Evolutionary conservation across 2,888 invertebrate genomes (phyloP), one percentile per base, ranked within the genome.

Genomic region (Physocephala rufipes): DNA sequence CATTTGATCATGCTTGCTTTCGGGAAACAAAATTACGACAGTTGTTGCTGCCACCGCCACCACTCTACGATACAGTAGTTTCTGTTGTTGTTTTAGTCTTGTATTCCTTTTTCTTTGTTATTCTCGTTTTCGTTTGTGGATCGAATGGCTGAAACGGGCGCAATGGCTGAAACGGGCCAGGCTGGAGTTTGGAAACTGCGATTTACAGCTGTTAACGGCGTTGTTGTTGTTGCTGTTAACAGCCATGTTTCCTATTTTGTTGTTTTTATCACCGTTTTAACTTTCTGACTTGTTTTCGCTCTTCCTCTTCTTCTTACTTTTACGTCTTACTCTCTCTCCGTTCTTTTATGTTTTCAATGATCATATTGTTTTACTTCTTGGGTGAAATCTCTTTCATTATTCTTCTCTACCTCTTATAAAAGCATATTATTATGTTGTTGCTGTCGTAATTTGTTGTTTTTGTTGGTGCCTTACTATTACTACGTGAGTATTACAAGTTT

Each of bases 211-310:
- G n/a, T n/a, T n/a, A n/a, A n/a, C n/a, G n/a, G n/a, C n/a, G n/a
- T n/a, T n/a, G n/a, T n/a, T n/a, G n/a, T n/a, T 68, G 72, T 68
- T 69, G 72, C 72, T 72, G 72, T 72, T 72, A 24, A 24, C 26
- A 45, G n/a, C n/a, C n/a, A n/a, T n/a, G 53, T n/a, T 36, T 36
- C 26, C 53, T 47, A 55, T 53, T 55, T 53, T 53, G 61, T 61
- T 71, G 19, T 67, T 65, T 15, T 67, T 61, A 28, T 21, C n/a
- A n/a, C n/a, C n/a, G n/a, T 67, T 28, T 63, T 62, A 49, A 26
- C 67, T 43, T 19, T 19, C 45, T 69, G 63, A 36, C 43, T 28
- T 51, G 51, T 65, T 72, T 63, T 67, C 36, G 36, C 36, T n/a
- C 62, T 26, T 28, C 64, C 49, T n/a, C 62, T 67, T 53, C 61